phyloP scores from a whole-genome alignment of 2,797 vertebrate species.

The Clarias pachynema region DNA sequence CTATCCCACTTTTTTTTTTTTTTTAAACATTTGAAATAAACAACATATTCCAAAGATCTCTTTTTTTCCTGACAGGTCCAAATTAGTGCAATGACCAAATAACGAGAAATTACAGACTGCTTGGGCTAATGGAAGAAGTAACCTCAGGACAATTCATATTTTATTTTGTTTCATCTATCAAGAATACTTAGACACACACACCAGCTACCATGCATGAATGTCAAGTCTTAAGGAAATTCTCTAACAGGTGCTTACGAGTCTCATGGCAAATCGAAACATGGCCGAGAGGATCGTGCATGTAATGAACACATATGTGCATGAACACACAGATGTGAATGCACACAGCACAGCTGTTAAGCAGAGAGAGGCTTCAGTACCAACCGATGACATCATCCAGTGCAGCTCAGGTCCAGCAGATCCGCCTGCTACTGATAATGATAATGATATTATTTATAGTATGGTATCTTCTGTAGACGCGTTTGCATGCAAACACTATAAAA shows the following conservation, averaged over 20 bases:
- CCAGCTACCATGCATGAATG: not conserved
- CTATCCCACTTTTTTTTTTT: too few relatives aligned
- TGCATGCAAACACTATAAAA: not conserved
- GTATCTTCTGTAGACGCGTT: not conserved
- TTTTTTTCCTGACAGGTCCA: not conserved
- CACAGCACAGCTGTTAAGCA: not conserved
- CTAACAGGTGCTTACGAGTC: conserved; percentile 52
- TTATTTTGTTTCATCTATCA: not conserved
- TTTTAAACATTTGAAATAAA: not conserved
- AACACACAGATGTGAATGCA: not conserved
- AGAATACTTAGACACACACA: not conserved
- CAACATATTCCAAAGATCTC: not conserved
- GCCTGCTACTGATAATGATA: not conserved
- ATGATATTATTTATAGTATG: not conserved
- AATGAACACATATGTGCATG: not conserved
- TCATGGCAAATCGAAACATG: not conserved
- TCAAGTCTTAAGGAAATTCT: not conserved
- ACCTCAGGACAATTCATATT: not conserved
- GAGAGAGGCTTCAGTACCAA: conserved; percentile 15
- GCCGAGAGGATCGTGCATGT: not conserved
- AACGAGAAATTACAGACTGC: not conserved
- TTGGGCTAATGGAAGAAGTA: not conserved
- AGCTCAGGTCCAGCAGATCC: conserved; percentile 13
- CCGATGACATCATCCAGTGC: conserved; percentile 54
- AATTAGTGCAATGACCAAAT: not conserved